Evolutionary conservation across 2,888 invertebrate genomes (phyloP).

Genomic region (Sphecodes monilicornis): DNA sequence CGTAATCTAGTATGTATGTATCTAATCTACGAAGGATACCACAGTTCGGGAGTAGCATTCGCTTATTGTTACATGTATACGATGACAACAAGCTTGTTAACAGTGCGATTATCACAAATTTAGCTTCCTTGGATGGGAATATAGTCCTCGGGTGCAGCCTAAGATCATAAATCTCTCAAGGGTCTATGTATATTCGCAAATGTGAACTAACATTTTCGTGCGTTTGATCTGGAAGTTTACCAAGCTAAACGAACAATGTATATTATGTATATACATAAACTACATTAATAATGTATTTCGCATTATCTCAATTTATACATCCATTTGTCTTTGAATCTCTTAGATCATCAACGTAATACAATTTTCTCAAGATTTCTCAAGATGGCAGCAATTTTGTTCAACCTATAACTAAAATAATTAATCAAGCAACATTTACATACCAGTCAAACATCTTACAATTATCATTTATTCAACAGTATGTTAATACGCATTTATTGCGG

Average conservation of each 20-base stretch:
- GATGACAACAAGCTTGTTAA: neutral
- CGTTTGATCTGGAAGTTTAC: neutral
- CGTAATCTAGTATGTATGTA: slow-evolving; percentile 13
- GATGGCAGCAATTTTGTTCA: no score
- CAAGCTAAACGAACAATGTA: neutral
- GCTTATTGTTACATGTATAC: neutral
- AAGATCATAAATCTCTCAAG: neutral
- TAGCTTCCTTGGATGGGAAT: neutral
- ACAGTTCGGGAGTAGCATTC: slow-evolving; percentile 16
- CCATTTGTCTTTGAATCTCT: neutral
- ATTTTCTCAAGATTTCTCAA: no score
- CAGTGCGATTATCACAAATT: neutral
- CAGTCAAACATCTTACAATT: neutral
- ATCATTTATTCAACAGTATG: no score
- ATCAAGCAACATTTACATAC: neutral
- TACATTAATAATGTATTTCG: neutral
- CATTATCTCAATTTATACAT: neutral
- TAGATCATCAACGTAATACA: neutral
- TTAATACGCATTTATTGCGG: no score
- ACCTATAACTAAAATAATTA: no score
- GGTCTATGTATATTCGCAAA: neutral
- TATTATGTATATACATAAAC: neutral
- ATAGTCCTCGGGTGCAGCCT: neutral
- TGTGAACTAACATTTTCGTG: neutral
- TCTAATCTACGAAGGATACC: slow-evolving; percentile 15